phyloP scores from a whole-genome alignment of 2,888 invertebrate genomes.

The Andrena trimmerana region DNA sequence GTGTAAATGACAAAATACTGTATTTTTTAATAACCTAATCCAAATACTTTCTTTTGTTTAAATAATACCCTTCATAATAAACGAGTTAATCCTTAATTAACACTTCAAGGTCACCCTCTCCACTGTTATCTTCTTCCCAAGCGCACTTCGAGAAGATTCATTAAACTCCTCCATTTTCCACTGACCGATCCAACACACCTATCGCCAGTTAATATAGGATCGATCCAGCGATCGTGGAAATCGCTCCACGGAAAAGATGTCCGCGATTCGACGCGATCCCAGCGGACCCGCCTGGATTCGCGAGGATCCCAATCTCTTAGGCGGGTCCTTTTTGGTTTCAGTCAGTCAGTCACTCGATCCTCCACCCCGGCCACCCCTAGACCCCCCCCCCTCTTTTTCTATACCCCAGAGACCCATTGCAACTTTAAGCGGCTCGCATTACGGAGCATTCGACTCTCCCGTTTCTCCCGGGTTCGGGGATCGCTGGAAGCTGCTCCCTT shows the following conservation, averaged over 20 bases:
- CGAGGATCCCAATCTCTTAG: conserved; percentile 76
- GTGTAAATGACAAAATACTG: no score
- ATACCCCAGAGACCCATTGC: conserved; percentile 79
- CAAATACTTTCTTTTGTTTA: no score
- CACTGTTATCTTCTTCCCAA: not conserved
- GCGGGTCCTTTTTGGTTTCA: conserved; percentile 74
- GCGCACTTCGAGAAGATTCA: not conserved
- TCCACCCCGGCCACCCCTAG: conserved; percentile 54
- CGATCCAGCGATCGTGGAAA: conserved; percentile 10
- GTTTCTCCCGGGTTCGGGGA: conserved; percentile 73
- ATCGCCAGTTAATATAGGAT: conserved; percentile 2
- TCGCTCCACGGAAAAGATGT: not conserved
- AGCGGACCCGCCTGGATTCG: conserved; percentile 59
- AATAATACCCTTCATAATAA: conserved; percentile 6
- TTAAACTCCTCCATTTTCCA: not conserved
- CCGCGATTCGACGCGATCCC: conserved; percentile 45
- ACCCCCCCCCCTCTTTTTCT: conserved; percentile 24
- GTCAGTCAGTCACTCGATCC: conserved; percentile 76
- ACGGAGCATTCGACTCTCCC: conserved; percentile 74
- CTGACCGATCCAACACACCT: no score
- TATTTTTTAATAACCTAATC: no score
- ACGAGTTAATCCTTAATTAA: conserved; percentile 80
- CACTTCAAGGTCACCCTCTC: conserved; percentile 70
- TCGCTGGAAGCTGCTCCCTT: conserved; percentile 66
- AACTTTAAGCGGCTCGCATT: conserved; percentile 81